Conservation (phyloP, 2,888 invertebrate genomes). For the Lomographa bimaculata region DNA sequence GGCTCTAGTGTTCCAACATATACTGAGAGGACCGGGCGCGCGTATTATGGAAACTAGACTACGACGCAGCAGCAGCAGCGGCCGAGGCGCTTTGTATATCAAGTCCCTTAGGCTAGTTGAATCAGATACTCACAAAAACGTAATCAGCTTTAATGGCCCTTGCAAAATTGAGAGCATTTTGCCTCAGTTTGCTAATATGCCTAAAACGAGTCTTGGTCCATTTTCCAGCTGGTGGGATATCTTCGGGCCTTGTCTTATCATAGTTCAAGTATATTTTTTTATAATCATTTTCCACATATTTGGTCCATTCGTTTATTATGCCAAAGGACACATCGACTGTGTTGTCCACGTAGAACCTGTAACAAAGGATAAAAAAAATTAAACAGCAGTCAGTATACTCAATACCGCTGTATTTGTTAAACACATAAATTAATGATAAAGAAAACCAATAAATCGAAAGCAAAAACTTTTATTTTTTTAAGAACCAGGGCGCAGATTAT, state of each 20-base stretch:
- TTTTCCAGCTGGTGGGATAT: conserved; percentile 80
- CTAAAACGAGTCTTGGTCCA: conserved; percentile 91
- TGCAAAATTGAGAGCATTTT: conserved; percentile 88
- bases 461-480: too few species aligned
- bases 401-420: too few species aligned
- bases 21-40: too few species aligned
- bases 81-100: too few species aligned
- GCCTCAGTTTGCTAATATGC: conserved; percentile 91
- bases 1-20: too few species aligned
- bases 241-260: conserved; percentile 57
- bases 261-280: conserved; percentile 86
- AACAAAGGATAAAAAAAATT: neutral
- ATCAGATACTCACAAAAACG: conserved; percentile 91
- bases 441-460: too few species aligned
- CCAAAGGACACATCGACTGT: neutral
- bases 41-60: too few species aligned
- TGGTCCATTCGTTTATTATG: conserved; percentile 44
- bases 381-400: neutral
- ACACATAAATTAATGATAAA: too few species aligned
- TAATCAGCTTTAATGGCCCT: conserved; percentile 94
- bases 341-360: conserved; percentile 10
- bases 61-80: too few species aligned
- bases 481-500: too few species aligned
- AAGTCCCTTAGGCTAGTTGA: too few species aligned
- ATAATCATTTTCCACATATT: conserved; percentile 85